These are phyloP conservation scores for Lampris megalopsis DNA, from an alignment of 2,113 vertebrate species.

Conservation along the genomic window DNA sequence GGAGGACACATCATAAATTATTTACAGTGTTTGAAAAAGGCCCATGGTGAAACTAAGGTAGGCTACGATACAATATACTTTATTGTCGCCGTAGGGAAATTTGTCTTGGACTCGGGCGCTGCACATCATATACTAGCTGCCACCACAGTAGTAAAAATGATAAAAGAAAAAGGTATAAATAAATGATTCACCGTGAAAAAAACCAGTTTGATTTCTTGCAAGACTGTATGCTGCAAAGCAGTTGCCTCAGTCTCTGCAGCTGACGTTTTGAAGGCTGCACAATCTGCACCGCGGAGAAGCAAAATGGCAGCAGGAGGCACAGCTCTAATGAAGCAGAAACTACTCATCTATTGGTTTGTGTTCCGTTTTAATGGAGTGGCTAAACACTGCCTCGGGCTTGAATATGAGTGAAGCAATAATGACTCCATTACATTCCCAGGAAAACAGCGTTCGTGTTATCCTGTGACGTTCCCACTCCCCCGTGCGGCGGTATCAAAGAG, in stretches of 20 bases:
- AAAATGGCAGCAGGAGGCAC: slow-evolving; percentile 29
- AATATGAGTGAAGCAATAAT: slow-evolving; percentile 65
- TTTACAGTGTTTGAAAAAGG: too few relatives aligned
- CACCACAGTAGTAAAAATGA: too few relatives aligned
- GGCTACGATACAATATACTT: too few relatives aligned
- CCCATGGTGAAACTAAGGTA: too few relatives aligned
- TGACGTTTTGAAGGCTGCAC: slow-evolving; percentile 35
- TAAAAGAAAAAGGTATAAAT: too few relatives aligned
- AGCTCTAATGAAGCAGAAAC: slow-evolving; percentile 71
- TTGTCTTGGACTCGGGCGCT: too few relatives aligned
- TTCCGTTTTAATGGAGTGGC: slow-evolving; percentile 78
- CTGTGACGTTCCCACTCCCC: slow-evolving; percentile 38
- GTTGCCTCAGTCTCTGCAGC: slow-evolving; percentile 25
- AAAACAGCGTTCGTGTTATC: slow-evolving; percentile 57
- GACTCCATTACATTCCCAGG: slow-evolving; percentile 66
- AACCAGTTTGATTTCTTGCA: slow-evolving; percentile 27
- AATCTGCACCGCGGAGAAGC: slow-evolving; percentile 25
- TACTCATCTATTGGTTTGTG: slow-evolving; percentile 67
- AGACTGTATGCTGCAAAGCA: slow-evolving; percentile 44
- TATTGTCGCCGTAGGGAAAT: too few relatives aligned
- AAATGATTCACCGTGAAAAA: too few relatives aligned
- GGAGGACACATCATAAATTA: too few relatives aligned
- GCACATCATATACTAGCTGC: too few relatives aligned
- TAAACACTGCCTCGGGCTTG: slow-evolving; percentile 70
- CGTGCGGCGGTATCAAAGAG: slow-evolving; percentile 45